phyloP scores from a whole-genome alignment of 2,113 vertebrate genomes.

The Labeo catla region DNA sequence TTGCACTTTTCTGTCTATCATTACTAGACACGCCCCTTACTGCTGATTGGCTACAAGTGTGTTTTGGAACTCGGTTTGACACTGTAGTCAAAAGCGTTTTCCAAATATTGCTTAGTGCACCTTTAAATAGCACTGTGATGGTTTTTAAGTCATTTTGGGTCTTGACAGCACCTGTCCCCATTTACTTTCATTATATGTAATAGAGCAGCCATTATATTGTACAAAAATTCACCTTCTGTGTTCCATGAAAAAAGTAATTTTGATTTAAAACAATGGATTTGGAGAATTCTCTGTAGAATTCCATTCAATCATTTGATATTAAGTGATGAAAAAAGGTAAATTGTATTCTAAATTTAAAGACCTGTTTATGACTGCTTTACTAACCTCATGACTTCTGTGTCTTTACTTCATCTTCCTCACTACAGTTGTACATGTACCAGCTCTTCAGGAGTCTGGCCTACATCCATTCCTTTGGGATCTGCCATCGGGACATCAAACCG shows the following conservation, averaged over 20 bases:
- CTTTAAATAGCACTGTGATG: neutral
- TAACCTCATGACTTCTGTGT: conserved; percentile 34
- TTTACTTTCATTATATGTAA: neutral
- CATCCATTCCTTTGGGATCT: conserved; percentile 99
- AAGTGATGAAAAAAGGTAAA: neutral
- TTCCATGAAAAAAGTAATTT: neutral
- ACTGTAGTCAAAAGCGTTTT: no score
- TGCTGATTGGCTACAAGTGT: no score
- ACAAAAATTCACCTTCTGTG: neutral
- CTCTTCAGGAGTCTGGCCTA: conserved; percentile 99
- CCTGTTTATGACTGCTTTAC: neutral
- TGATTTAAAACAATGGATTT: neutral
- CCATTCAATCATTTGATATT: neutral
- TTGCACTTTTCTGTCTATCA: no score
- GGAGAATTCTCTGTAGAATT: neutral
- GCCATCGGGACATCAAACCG: conserved; percentile 99
- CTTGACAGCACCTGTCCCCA: neutral
- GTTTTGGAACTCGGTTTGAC: no score
- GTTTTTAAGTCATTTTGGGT: neutral
- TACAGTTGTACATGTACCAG: conserved; percentile 99
- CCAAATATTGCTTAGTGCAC: no score
- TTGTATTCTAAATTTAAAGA: neutral
- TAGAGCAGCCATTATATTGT: neutral
- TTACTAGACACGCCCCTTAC: no score
- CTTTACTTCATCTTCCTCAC: conserved; percentile 41